These are phyloP conservation scores for Eolophus roseicapilla DNA, from an alignment of 2,113 vertebrate species.

Conservation along the genomic window DNA sequence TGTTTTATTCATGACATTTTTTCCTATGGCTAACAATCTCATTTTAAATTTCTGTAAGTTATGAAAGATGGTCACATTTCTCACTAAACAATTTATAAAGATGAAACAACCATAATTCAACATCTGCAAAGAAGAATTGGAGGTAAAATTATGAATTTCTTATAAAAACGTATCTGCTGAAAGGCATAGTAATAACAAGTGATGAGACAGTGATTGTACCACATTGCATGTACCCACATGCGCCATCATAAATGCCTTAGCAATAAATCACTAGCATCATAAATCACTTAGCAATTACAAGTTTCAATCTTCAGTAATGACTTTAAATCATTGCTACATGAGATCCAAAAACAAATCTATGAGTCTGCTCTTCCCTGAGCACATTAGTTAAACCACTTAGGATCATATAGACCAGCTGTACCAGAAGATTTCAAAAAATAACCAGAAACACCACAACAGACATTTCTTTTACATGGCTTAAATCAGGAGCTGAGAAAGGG, in stretches of 20 bases:
- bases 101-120: not conserved
- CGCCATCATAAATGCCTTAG: not conserved
- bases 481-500: not conserved
- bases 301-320: not conserved
- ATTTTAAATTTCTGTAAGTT: too few species aligned
- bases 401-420: not conserved
- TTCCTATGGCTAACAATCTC: not conserved
- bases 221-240: rapidly evolving
- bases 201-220: not conserved
- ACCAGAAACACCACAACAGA: not conserved
- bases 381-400: not conserved
- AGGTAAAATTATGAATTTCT: not conserved
- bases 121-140: not conserved
- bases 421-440: not conserved
- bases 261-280: too few species aligned
- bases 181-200: not conserved
- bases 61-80: not conserved
- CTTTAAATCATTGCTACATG: not conserved
- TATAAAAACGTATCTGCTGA: not conserved
- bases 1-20: not conserved
- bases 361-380: not conserved
- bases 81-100: not conserved
- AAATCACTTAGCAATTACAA: not conserved
- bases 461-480: not conserved
- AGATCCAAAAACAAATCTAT: not conserved